A percentile compares a stretch with the other conserved stretches of the same genome.
These are phyloP conservation scores for Drosophila bipectinata DNA, from an alignment of 1,140 invertebrate species.

Conservation along the genomic window DNA sequence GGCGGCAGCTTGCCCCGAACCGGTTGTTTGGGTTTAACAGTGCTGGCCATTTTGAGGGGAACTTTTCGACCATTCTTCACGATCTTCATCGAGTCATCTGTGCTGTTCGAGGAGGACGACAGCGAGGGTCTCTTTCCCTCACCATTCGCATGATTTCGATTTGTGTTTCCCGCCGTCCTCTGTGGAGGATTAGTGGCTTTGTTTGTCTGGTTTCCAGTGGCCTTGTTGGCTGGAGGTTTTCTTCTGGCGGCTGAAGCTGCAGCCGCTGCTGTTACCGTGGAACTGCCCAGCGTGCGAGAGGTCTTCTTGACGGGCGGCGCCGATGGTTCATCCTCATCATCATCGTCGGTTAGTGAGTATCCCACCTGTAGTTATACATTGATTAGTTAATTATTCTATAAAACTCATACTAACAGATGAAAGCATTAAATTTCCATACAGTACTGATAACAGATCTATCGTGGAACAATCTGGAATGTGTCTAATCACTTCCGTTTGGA, in stretches of 20 bases:
- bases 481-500: too few species aligned
- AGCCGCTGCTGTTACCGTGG: conserved; percentile 25
- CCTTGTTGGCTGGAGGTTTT: conserved; percentile 28
- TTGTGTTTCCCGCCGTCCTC: neutral
- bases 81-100: conserved; percentile 59
- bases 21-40: conserved; percentile 83
- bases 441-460: too few species aligned
- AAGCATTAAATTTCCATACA: too few species aligned
- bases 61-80: conserved; percentile 68
- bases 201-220: conserved; percentile 6
- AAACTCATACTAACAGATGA: too few species aligned
- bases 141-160: conserved; percentile 80
- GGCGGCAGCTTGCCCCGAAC: conserved; percentile 62
- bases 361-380: neutral
- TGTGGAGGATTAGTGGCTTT: conserved; percentile 27
- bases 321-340: conserved; percentile 54
- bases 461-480: too few species aligned
- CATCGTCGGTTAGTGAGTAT: conserved; percentile 40
- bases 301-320: conserved; percentile 79
- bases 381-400: too few species aligned
- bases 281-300: conserved; percentile 37
- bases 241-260: conserved; percentile 68
- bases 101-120: conserved; percentile 83
- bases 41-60: conserved; percentile 78
- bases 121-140: conserved; percentile 59